Evolutionary conservation across 64 coral and sea anemone genomes (phyloP), one percentile per base, ranked within the genome.

Genomic region (Stylophora pistillata): DNA sequence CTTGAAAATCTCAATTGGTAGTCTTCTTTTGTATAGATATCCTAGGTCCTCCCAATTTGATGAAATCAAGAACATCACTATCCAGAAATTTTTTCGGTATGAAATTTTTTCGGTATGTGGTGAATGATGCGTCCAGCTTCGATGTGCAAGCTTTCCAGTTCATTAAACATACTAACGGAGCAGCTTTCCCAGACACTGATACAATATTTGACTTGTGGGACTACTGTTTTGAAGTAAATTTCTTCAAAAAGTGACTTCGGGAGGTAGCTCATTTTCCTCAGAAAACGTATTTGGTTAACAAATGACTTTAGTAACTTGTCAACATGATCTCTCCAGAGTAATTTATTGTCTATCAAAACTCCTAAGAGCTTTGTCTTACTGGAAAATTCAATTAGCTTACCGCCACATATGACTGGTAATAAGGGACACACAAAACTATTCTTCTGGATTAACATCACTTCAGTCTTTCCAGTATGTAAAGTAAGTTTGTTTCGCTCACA

Each of bases 381-480:
- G 17, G 31, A 41, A 30, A 41, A 74, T 28, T 74, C 72, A 18
- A 74, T 18, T 18, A 17, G 30, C 37, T 28, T 74, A 74, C 4
- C 72, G 29, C 72, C 72, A 17, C 15, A 17, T 31, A 0, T 34
- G 14, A 74, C 72, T 18, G 10, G 29, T 31, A 74, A 74, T 31
- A 74, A 31, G 17, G 74, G 52, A 23, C 74, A 47, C 41, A 53
- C 52, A 54, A 56, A 77, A 9, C 17, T 47, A 63, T 63, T 23
- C 5, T 15, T 5, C 55, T 56, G 23, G 0, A 77, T 25, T n/a
- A 10, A 56, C 75, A 78, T 57, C 14, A 78, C 75, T 56, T 78
- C 47, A 78, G 75, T 55, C 13, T 78, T 78, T 78, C 75, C 75
- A 56, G 21, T 2, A 28, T 78, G 75, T 53, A 78, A n/a, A 23